phyloP scores from a whole-genome alignment of 2,797 vertebrate genomes.

The Anniella stebbinsi region DNA sequence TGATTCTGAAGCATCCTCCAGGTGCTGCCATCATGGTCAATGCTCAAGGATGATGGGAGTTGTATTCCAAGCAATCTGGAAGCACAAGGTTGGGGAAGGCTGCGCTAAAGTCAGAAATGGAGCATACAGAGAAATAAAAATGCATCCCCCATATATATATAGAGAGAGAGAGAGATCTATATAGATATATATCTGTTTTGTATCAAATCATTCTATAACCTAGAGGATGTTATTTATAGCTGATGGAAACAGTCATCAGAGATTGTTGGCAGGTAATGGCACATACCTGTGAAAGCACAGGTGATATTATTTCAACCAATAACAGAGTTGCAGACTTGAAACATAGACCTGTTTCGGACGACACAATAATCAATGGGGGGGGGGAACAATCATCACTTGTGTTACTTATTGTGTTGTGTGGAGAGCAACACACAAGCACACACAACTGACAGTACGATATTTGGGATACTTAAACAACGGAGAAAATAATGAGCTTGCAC shows the following conservation, averaged over 20 bases:
- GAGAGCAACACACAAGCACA: too few relatives aligned
- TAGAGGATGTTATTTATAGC: background rate
- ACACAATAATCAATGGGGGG: too few relatives aligned
- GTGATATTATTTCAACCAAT: background rate
- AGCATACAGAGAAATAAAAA: background rate
- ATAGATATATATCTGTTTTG: background rate
- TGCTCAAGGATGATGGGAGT: background rate
- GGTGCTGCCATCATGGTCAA: background rate
- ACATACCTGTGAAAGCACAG: background rate
- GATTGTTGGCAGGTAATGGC: background rate
- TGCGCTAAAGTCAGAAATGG: too few relatives aligned
- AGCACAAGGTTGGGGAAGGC: too few relatives aligned
- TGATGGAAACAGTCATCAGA: background rate
- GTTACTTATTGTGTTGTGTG: too few relatives aligned
- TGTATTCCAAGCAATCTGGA: background rate
- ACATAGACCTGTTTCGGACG: too few relatives aligned
- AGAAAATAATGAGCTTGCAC: too few relatives aligned
- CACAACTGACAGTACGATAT: too few relatives aligned
- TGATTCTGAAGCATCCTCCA: background rate
- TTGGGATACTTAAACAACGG: too few relatives aligned
- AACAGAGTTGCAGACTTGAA: background rate
- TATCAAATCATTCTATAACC: background rate
- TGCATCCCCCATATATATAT: too few relatives aligned
- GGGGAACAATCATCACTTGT: too few relatives aligned
- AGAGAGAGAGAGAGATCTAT: too few relatives aligned